These are phyloP conservation scores for Trinectes maculatus DNA, from an alignment of 2,113 vertebrate species.

Conservation along the genomic window DNA sequence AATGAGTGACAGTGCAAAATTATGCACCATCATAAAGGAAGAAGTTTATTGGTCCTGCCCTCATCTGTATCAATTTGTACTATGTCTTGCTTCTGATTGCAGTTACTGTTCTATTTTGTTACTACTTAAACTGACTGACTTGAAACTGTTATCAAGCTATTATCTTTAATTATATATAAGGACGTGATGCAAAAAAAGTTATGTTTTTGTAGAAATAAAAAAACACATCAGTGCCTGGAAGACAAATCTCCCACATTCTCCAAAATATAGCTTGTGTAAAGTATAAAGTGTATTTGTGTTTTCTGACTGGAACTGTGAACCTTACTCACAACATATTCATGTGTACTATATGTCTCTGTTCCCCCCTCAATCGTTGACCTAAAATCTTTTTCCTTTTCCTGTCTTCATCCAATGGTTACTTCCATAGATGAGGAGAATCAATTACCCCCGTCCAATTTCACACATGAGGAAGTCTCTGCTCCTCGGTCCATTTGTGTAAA, in stretches of 20 bases:
- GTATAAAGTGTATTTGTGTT: not conserved
- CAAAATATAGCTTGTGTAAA: not conserved
- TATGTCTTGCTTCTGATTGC: not conserved
- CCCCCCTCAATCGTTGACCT: conserved; percentile 12
- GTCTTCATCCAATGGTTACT: not conserved
- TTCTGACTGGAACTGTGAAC: conserved; percentile 14
- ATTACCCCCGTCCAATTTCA: conserved; percentile 55
- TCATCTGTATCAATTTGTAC: not conserved
- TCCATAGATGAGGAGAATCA: conserved; percentile 29
- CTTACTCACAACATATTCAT: not conserved
- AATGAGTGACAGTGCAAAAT: not conserved
- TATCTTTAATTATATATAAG: too few species aligned
- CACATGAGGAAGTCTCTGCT: conserved; percentile 36
- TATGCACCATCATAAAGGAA: not conserved
- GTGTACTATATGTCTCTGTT: not conserved
- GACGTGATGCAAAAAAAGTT: too few species aligned
- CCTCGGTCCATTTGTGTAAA: not conserved
- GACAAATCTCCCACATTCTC: not conserved
- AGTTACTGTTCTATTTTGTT: not conserved
- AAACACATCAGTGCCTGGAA: not conserved
- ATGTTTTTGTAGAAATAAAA: too few species aligned
- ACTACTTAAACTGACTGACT: too few species aligned
- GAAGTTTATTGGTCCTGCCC: not conserved
- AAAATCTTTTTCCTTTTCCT: conserved; percentile 46
- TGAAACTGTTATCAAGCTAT: too few species aligned